Percentiles rank a stretch among this genome's conserved stretches.
Conservation (phyloP, 2,888 invertebrate species). For the Metallyticus violacea region DNA sequence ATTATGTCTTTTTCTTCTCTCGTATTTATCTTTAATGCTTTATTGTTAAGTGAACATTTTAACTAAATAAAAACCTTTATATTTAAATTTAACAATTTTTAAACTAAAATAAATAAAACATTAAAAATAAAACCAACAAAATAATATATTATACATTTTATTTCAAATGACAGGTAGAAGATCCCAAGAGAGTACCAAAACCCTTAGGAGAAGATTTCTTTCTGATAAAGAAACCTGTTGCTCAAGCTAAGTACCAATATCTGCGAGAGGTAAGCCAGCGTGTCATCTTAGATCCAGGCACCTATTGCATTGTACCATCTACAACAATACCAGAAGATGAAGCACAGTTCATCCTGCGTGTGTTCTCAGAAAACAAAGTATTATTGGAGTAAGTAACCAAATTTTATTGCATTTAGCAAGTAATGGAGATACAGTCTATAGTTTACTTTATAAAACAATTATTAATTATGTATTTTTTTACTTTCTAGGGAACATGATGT, state of each 20-base stretch:
- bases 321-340: constrained; percentile 55
- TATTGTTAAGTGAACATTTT: too few relatives aligned
- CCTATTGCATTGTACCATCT: constrained; percentile 56
- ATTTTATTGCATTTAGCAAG: neutral
- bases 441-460: too few relatives aligned
- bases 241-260: constrained; percentile 54
- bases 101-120: too few relatives aligned
- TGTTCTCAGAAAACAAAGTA: constrained; percentile 50
- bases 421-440: neutral
- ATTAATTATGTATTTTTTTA: neutral
- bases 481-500: neutral
- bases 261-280: constrained; percentile 55
- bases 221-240: constrained; percentile 50
- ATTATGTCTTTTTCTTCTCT: too few relatives aligned
- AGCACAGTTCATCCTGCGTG: constrained; percentile 55
- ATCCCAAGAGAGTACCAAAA: constrained; percentile 40
- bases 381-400: constrained; percentile 37
- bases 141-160: too few relatives aligned
- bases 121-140: too few relatives aligned
- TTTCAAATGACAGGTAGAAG: constrained; percentile 38
- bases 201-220: constrained; percentile 52
- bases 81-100: too few relatives aligned
- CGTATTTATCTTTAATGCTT: too few relatives aligned
- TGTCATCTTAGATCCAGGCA: constrained; percentile 53
- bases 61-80: too few relatives aligned